Conservation (phyloP, 1,140 invertebrate species). For the Cephus cinctus region DNA sequence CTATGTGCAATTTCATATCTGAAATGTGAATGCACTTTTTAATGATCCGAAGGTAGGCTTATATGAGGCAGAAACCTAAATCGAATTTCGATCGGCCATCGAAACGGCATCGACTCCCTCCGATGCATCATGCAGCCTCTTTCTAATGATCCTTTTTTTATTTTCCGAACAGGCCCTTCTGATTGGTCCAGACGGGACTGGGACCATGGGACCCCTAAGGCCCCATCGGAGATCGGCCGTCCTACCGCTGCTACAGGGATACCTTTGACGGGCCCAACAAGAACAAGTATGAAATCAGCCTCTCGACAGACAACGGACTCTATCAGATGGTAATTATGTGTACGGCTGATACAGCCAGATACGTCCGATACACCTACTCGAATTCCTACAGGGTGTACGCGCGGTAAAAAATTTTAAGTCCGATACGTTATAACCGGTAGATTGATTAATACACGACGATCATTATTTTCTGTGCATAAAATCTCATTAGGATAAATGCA, state of each 20-base stretch:
- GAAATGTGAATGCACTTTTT: too few species aligned
- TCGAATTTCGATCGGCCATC: slow-evolving; percentile 42
- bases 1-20: too few species aligned
- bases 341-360: slow-evolving; percentile 49
- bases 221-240: slow-evolving; percentile 44
- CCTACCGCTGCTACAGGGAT: slow-evolving; percentile 51
- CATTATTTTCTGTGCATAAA: too few species aligned
- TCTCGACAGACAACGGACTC: slow-evolving; percentile 54
- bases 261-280: slow-evolving; percentile 52
- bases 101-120: slow-evolving; percentile 23
- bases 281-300: slow-evolving; percentile 54
- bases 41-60: too few species aligned
- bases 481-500: too few species aligned
- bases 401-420: neutral
- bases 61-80: too few species aligned
- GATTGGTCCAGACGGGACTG: slow-evolving; percentile 46
- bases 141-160: slow-evolving; percentile 27
- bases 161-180: slow-evolving; percentile 29
- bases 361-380: slow-evolving; percentile 48
- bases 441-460: too few species aligned
- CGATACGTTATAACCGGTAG: too few species aligned
- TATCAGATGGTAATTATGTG: slow-evolving; percentile 58
- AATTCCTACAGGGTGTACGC: slow-evolving; percentile 48
- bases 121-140: slow-evolving; percentile 25
- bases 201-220: slow-evolving; percentile 45